phyloP scores from a whole-genome alignment of 2,888 invertebrate species.

The Sminthurinus aureus region DNA sequence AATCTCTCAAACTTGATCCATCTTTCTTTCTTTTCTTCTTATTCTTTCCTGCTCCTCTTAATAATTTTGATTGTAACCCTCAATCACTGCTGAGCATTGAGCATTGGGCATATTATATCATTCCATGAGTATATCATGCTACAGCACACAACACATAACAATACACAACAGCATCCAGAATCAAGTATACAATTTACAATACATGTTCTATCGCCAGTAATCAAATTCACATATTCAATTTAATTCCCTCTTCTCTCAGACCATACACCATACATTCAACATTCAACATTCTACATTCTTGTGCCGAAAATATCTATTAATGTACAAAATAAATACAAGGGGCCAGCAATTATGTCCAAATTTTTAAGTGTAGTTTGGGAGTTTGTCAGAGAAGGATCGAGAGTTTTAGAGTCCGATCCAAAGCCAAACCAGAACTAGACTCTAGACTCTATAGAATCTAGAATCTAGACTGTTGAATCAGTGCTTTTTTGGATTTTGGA shows the following conservation, averaged over 20 bases:
- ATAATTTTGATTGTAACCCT: constrained; percentile 33
- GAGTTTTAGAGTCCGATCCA: no score
- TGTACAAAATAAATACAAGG: neutral
- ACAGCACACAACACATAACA: no score
- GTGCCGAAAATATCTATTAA: neutral
- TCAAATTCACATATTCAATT: constrained; percentile 10
- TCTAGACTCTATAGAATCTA: no score
- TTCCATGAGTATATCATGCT: neutral
- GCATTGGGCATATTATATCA: neutral
- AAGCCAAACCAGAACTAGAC: no score
- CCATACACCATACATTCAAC: neutral
- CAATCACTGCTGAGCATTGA: neutral
- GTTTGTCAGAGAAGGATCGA: constrained; percentile 9
- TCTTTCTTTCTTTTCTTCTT: no score
- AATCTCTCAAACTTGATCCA: constrained; percentile 6
- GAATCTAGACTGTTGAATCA: no score
- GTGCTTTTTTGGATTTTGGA: neutral
- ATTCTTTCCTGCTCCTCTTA: neutral
- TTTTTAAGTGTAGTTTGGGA: neutral
- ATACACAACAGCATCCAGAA: no score
- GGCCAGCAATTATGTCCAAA: no score
- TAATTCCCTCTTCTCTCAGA: neutral
- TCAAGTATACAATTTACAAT: no score
- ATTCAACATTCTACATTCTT: neutral
- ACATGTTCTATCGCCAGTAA: neutral